Base-by-base conservation (phyloP, 2,113 vertebrate genomes). In the Leucoraja erinaceus region DNA sequence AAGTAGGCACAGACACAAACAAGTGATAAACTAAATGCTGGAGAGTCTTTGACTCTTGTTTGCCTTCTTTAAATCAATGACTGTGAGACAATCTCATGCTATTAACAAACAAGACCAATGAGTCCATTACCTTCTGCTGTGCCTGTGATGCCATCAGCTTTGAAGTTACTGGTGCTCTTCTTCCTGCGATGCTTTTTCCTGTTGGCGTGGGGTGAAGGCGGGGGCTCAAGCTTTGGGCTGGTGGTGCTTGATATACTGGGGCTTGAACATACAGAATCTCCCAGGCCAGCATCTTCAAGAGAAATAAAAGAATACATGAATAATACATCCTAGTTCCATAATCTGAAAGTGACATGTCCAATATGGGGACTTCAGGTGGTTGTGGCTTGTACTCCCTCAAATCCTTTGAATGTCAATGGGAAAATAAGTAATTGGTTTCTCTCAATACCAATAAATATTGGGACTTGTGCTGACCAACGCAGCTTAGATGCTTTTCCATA, bases 111-210 rank as follows among this genome's bases (percentile, higher is more conserved):
- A 10, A 31, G 5, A 70, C 70, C 33, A 63, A 11, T 76, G 61
- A 88, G 88, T 22, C 12, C 22, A 95, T 97, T 97, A 99, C 98
- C 98, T 98, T 99, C 99, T 0, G 97, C 98, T 2, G 98, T 97
- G 96, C 98, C 97, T 0, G 98, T 97, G 93, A 98, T 96, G 2
- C 98, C 98, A 22, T 99, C 98, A 0, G 97, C 97, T 94, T 98
- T 99, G 96, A 99, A 98, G 96, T 99, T 99, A 96, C 98, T 98
- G 31, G 98, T 98, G 95, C 98, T 99, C 95, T 99, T 99, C 98
- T 99, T 99, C 96, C 99, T 94, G 1, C 98, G 97, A 94, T 99
- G 99, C 93, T 99, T 99, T 96, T 99, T 99, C 94, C 99, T 97
- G 97, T 99, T 99, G 96, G 98, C 98, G 2, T 99, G 98, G 11